Evolutionary conservation across 2,888 invertebrate species (phyloP), one percentile per base, ranked within the genome.

Genomic region (Frankliniella fusca): DNA sequence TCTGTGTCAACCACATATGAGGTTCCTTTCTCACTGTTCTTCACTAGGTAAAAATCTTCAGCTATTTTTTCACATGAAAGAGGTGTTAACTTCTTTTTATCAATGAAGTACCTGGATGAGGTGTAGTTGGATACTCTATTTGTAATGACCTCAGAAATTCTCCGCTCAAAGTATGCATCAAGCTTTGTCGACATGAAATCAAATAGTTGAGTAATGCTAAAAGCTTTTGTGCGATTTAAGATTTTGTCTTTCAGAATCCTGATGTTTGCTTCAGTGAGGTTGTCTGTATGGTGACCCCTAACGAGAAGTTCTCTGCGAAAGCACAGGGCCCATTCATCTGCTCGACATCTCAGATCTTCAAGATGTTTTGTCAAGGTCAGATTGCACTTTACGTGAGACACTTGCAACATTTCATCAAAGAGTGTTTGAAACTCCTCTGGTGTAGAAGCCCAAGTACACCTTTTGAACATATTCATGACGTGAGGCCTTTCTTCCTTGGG

Each of bases 131-230:
- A 10, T 7, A 65, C 20, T 61, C 65, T n/a, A 49, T 82, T 82
- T 54, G 76, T 79, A 27, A 54, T 28, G 79, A 23, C 38, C 20
- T 82, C 82, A 28, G 80, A 28, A 9, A 82, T 48, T 23, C 61
- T 82, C 28, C 82, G 11, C n/a, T 82, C 79, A 48, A 80, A 79
- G 54, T 82, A 82, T 10, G 50, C 48, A n/a, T 82, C 82, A 20
- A 82, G n/a, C 11, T 50, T 27, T 20, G 38, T 48, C 7, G 70
- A 79, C 23, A 82, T 80, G 48, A 82, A 82, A n/a, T 82, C 82
- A n/a, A 54, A 50, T 54, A 82, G 79, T 54, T 82, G 82, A 7
- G 48, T 80, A 3, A 80, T 12, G 23, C 70, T 80, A 23, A 79
- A 82, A 12, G 82, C 82, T 54, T 82, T 82, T 3, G 54, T 54